These are phyloP conservation scores for Drosophila neocordata DNA, from an alignment of 1,140 invertebrate species.

Conservation along the genomic window DNA sequence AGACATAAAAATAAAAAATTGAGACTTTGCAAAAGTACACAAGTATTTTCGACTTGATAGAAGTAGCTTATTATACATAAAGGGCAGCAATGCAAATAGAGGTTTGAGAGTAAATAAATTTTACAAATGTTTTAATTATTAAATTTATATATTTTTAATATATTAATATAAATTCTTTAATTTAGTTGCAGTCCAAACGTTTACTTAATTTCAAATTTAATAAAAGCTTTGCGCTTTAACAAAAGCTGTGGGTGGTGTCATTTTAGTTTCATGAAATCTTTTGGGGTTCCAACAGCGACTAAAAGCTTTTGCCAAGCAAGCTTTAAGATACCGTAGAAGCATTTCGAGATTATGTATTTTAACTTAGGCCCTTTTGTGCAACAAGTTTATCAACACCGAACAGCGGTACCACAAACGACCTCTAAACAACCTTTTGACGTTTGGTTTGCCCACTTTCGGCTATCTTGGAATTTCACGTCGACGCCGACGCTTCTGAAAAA, in stretches of 20 bases:
- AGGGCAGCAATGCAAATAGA: too few relatives aligned
- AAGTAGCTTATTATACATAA: too few relatives aligned
- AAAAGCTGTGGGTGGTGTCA: background rate
- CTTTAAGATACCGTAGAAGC: constrained; percentile 45
- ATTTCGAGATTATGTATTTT: constrained; percentile 40
- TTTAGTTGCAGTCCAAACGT: too few relatives aligned
- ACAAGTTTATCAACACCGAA: constrained; percentile 63
- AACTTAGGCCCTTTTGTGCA: constrained; percentile 46
- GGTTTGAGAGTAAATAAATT: too few relatives aligned
- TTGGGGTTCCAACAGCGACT: background rate
- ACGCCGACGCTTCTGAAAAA: constrained; percentile 46
- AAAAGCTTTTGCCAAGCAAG: constrained; percentile 41
- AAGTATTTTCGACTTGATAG: too few relatives aligned
- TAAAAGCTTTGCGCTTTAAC: background rate
- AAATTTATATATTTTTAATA: too few relatives aligned
- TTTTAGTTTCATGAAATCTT: too few relatives aligned
- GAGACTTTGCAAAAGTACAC: too few relatives aligned
- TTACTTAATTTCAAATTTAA: background rate
- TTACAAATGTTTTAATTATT: too few relatives aligned
- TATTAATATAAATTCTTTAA: too few relatives aligned
- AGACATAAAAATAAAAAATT: too few relatives aligned
- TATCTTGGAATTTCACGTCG: constrained; percentile 66
- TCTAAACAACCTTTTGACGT: constrained; percentile 79
- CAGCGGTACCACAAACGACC: constrained; percentile 52
- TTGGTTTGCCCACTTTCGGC: constrained; percentile 41